Evolutionary conservation across 2,797 vertebrate species (phyloP), one percentile per base, ranked within the genome.

Genomic region (Sarcoramphus papa): DNA sequence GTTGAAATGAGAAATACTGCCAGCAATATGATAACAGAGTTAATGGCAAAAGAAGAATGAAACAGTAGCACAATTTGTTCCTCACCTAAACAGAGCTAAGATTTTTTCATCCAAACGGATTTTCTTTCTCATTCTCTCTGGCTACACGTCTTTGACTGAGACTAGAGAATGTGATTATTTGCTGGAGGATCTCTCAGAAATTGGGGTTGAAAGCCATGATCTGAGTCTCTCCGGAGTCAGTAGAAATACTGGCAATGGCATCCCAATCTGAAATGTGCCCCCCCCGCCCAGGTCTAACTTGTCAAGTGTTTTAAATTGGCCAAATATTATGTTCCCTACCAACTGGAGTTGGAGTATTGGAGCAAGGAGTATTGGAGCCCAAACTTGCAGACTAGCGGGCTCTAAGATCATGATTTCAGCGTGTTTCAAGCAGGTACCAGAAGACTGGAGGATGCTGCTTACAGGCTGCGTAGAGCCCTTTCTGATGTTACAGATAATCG

Each of bases 1-100:
- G 97, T 97, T 98, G 97, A 97, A 96, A 95, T 45, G 74, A 97
- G 95, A 97, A 98, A 96, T 96, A 87, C 59, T 54, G 93, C 96
- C 94, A 95, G 96, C 83, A 91, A 89, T 74, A 87, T 85, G 97
- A 97, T 97, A 97, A 97, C 97, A 68, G 68, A 95, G 91, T 28
- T 57, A 91, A 88, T n/a, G 69, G 91, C 69, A 93, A 69, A 83
- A 62, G 79, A 86, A 72, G 90, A 90, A 86, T 12, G 37, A 78
- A 96, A 92, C 95, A 73, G 75, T 94, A 96, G 97, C 97, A 93
- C 87, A 40, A 63, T 96, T 96, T 93, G 77, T 82, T 92, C 73
- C 50, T 95, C 90, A 14, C 70, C 85, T 92, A 90, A 94, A 96
- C 67, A 87, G 77, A 80, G 63, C 8, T 62, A 62, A 70, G 78